phyloP scores from a whole-genome alignment of 1,140 invertebrate species.

The Heliconius hewitsoni region DNA sequence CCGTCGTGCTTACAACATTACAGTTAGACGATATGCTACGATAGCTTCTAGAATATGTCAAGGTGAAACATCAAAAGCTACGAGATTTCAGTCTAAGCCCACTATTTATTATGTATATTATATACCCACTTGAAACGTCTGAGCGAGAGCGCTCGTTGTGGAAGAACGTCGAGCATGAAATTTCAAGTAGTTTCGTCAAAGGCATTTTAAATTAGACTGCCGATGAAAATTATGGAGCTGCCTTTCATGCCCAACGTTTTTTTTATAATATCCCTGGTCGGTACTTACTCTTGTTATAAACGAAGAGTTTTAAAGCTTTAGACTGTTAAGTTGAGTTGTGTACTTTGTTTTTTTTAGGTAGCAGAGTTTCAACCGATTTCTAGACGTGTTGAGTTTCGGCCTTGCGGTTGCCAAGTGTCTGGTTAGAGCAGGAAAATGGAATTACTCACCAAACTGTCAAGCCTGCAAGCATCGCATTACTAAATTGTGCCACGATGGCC shows the following conservation, averaged over 20 bases:
- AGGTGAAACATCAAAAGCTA: background rate
- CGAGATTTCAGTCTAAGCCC: background rate
- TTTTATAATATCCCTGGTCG: background rate
- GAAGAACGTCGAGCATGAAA: background rate
- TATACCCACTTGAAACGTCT: background rate
- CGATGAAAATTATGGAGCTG: background rate
- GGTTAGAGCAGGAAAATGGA: too few species aligned
- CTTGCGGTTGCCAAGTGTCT: too few species aligned
- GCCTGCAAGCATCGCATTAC: too few species aligned
- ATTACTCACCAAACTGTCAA: too few species aligned
- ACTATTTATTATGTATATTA: background rate
- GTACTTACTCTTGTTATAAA: background rate
- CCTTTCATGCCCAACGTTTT: background rate
- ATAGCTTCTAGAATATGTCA: background rate
- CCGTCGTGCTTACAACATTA: background rate
- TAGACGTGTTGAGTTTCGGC: too few species aligned
- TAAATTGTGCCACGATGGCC: too few species aligned
- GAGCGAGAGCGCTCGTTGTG: background rate
- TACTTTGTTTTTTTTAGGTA: too few species aligned
- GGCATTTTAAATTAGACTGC: constrained; percentile 18
- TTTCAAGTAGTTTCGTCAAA: constrained; percentile 17
- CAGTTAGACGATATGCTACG: too few species aligned
- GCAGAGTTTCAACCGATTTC: too few species aligned
- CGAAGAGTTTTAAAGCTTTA: background rate
- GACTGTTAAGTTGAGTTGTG: background rate